Evolutionary conservation across 2,797 vertebrate species (phyloP).

Genomic region (Ficedula albicollis): DNA sequence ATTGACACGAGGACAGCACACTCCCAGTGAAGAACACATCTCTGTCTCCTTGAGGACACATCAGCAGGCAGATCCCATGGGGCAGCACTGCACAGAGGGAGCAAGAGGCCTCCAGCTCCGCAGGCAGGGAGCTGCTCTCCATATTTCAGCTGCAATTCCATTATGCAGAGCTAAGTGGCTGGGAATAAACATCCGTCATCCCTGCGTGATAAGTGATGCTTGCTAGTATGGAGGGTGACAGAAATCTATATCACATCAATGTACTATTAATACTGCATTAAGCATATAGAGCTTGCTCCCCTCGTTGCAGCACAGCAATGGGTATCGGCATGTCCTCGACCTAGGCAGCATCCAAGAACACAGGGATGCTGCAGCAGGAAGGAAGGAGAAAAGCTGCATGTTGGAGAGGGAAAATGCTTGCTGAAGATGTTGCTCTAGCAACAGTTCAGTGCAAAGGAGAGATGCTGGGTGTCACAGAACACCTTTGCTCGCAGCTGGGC

Average conservation of each 20-base stretch:
- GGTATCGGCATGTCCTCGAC: slow-evolving; percentile 16
- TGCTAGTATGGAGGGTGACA: slow-evolving; percentile 75
- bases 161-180: slow-evolving; percentile 73
- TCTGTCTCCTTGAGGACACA: not conserved
- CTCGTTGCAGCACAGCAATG: slow-evolving; percentile 26
- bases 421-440: not conserved
- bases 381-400: not conserved
- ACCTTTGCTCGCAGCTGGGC: not conserved
- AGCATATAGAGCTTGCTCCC: slow-evolving; percentile 32
- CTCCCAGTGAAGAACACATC: not conserved
- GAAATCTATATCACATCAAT: slow-evolving; percentile 74
- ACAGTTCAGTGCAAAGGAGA: not conserved
- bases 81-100: not conserved
- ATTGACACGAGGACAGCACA: accelerated
- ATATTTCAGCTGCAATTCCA: slow-evolving; percentile 71
- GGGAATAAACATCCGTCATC: slow-evolving; percentile 75
- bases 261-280: slow-evolving; percentile 77
- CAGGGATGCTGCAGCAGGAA: not conserved
- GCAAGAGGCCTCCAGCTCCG: not conserved
- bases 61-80: not conserved
- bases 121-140: slow-evolving; percentile 57
- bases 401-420: not conserved
- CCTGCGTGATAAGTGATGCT: slow-evolving; percentile 70
- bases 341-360: not conserved
- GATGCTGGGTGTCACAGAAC: not conserved